Conservation (phyloP, 2,113 vertebrate genomes). For the chimpanzee (Pan troglodytes) region NHGRI_mPanTro3-v2.1_pri NC_072402.2:25178001-25178500, state of each 20-base stretch:
- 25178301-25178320: not conserved
- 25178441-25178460: not conserved
- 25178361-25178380: not conserved
- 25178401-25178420: not conserved
- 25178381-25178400: not conserved
- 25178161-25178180: not conserved
- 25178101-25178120: not conserved
- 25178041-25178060: too few relatives aligned
- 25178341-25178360: not conserved
- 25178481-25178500: not conserved
- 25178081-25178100: not conserved
- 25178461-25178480: not conserved
- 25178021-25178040: too few relatives aligned
- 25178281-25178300: not conserved
- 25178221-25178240: not conserved
- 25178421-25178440: not conserved
- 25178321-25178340: accelerated
- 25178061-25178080: not conserved
- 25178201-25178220: not conserved
- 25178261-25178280: not conserved
- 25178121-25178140: not conserved
- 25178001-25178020: too few relatives aligned
- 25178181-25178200: not conserved
- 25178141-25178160: not conserved
- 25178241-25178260: not conserved